Evolutionary conservation across 2,113 vertebrate species (phyloP).

Genomic region (Ciconia boyciana): DNA sequence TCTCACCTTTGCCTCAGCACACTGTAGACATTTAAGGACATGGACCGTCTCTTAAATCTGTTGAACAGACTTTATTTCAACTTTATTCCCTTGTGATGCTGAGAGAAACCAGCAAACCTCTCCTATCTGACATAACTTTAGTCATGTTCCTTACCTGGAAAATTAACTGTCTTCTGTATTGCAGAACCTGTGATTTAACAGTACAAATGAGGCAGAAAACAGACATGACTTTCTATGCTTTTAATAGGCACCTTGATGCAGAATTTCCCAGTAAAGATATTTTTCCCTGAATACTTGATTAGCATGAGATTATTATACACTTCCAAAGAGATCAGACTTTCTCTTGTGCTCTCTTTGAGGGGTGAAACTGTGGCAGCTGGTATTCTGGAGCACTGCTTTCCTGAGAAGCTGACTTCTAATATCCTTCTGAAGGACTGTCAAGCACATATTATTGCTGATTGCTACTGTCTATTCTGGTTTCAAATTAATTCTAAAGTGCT

Average conservation of each 20-base stretch:
- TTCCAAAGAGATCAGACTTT: not conserved
- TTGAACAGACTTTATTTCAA: not conserved
- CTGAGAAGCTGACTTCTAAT: not conserved
- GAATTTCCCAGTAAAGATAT: not conserved
- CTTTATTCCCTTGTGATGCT: not conserved
- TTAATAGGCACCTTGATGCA: not conserved
- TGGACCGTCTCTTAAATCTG: not conserved
- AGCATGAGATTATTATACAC: not conserved
- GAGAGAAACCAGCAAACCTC: not conserved
- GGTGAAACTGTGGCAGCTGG: not conserved
- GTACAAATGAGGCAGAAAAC: not conserved
- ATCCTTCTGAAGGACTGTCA: not conserved
- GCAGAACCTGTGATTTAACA: not conserved
- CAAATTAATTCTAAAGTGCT: not conserved
- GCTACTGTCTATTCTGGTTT: not conserved
- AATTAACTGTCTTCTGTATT: not conserved
- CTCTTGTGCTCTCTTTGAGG: not conserved
- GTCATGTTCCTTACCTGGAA: not conserved
- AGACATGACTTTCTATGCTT: not conserved
- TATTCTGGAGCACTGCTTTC: not conserved
- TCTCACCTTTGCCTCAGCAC: not conserved
- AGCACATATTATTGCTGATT: not conserved
- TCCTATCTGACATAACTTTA: not conserved
- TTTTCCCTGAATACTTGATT: not conserved
- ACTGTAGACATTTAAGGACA: not conserved